Evolutionary conservation across 2,797 vertebrate species (phyloP), one percentile per base, ranked within the genome.

Genomic region (Champsocephalus esox): DNA sequence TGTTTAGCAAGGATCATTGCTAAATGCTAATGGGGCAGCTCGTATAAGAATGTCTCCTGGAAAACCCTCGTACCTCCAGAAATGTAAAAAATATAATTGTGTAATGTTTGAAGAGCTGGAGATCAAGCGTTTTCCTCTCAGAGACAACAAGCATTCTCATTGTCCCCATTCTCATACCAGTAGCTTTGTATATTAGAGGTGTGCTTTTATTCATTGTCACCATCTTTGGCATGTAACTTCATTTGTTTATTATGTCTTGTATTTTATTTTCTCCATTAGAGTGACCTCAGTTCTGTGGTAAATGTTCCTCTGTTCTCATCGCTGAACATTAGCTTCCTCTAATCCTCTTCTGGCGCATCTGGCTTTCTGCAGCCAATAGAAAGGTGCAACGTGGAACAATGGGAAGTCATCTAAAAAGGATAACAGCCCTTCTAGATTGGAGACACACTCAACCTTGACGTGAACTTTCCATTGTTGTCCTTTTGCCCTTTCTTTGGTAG

Each of bases 261-360:
- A 95, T 96, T 97, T 99, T 96, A 95, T 98, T 98, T 97, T 96
- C 94, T 96, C 97, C 97, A 98, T 99, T 99, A 99, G 98, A 99
- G 98, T 96, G 98, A 99, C 97, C 98, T 99, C 96, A 99, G 97
- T 99, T 99, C 98, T 95, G 98, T 99, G 98, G 98, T 99, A 99
- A 99, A 96, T 97, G 93, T 96, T 93, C 95, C 96, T 97, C 96
- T 87, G 90, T 95, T 95, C 85, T 97, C 95, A 95, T 98, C 95
- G 94, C 95, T 94, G 93, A 96, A 92, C 93, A 81, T 86, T 94
- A 64, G 93, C 95, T 95, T 96, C 93, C 93, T 91, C 88, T 80
- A 57, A 86, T 80, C 80, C 73, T 87, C 89, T 64, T 88, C 75
- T 76, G 92, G 91, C 92, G 67, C 93, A 86, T 90, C 93, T 82